A percentile compares a stretch with the other conserved stretches of the same genome.
Evolutionary conservation across 1,140 invertebrate species (phyloP).

Genomic region (Pogonognathellus flavescens): DNA sequence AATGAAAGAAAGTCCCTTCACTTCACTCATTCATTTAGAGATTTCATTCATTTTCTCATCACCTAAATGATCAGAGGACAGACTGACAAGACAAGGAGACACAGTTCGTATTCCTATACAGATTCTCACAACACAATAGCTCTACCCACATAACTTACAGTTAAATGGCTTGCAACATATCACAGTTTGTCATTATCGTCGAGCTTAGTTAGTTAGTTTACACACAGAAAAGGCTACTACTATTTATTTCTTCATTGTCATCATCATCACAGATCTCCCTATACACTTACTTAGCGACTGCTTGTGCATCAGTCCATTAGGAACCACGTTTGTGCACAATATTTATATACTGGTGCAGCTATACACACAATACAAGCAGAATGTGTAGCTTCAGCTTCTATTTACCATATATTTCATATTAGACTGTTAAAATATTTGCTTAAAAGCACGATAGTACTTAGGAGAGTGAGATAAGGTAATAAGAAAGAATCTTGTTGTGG

Average conservation of each 20-base stretch:
- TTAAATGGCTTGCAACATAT: conserved; percentile 45
- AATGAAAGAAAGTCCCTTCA: conserved; percentile 47
- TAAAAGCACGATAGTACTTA: no score
- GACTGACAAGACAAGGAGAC: conserved; percentile 33
- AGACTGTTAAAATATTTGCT: no score
- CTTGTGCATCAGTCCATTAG: no score
- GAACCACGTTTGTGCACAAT: no score
- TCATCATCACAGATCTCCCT: background rate
- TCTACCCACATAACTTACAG: conserved; percentile 38
- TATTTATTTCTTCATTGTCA: conserved; percentile 18
- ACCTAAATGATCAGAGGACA: conserved; percentile 48
- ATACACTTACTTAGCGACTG: no score
- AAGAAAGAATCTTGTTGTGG: no score
- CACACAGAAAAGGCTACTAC: no score
- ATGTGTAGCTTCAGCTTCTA: no score
- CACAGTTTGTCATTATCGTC: background rate
- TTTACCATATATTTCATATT: no score
- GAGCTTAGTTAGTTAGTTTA: background rate
- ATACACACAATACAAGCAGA: no score
- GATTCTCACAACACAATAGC: background rate
- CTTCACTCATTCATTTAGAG: conserved; percentile 40
- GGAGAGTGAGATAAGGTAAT: no score
- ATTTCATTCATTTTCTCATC: conserved; percentile 49
- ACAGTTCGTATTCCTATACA: background rate
- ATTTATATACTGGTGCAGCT: no score